These are phyloP conservation scores for Campaea margaritaria DNA, from an alignment of 2,888 invertebrate species.

Conservation along the genomic window DNA sequence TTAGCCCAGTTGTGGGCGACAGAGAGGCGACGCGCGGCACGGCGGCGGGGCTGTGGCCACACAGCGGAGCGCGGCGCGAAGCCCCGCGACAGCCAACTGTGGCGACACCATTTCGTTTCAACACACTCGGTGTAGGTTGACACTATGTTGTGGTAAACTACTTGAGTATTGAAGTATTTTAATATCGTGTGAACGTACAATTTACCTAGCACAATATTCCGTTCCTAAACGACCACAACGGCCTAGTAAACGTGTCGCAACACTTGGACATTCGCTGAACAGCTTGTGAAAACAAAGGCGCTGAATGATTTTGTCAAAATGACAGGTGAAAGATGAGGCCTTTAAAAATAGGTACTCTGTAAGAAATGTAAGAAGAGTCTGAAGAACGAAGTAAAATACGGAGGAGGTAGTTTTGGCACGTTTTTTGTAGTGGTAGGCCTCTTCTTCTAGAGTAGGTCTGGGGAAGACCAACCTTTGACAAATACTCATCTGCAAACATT, in stretches of 20 bases:
- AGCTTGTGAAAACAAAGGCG: slow-evolving; percentile 2
- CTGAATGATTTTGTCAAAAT: slow-evolving; percentile 1
- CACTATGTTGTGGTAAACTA: slow-evolving; percentile 31
- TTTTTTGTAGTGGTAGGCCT: too few species aligned
- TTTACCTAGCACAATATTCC: slow-evolving; percentile 13
- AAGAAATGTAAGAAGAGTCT: neutral
- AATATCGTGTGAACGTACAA: slow-evolving; percentile 32
- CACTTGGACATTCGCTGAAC: slow-evolving; percentile 2
- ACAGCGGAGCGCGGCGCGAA: slow-evolving; percentile 38
- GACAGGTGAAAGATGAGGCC: neutral
- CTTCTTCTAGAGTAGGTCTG: too few species aligned
- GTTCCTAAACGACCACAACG: slow-evolving; percentile 17
- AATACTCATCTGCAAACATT: too few species aligned
- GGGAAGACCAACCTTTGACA: too few species aligned
- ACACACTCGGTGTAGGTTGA: slow-evolving; percentile 44
- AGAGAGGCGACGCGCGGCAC: slow-evolving; percentile 46
- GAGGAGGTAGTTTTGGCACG: too few species aligned
- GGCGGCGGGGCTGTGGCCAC: slow-evolving; percentile 35
- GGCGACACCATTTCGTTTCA: slow-evolving; percentile 58
- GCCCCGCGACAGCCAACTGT: slow-evolving; percentile 46
- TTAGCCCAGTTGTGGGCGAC: slow-evolving; percentile 72
- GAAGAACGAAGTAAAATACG: too few species aligned
- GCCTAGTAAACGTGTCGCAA: slow-evolving; percentile 19
- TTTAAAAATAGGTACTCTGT: neutral
- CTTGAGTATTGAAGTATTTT: slow-evolving; percentile 23